A percentile compares a stretch with the other conserved stretches of the same genome.
Evolutionary conservation across 2,888 invertebrate species (phyloP).

Genomic region (Pachliopta kotzebuea): DNA sequence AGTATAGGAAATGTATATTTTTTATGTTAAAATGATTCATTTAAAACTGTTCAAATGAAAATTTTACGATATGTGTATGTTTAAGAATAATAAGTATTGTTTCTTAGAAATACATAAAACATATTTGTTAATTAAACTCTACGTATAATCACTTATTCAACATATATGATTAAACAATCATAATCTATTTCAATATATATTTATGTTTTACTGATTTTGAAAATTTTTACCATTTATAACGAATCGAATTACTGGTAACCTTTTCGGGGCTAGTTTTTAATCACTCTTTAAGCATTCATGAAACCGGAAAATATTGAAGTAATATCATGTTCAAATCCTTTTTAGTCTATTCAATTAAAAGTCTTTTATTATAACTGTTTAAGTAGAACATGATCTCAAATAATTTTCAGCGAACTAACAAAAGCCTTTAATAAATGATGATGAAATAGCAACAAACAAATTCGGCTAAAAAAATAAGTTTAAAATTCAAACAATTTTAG

Average conservation of each 20-base stretch:
- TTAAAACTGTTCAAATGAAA: conserved; percentile 1
- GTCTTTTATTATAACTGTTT: too few species aligned
- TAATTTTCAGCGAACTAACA: too few species aligned
- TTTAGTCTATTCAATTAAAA: too few species aligned
- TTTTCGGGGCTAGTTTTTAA: too few species aligned
- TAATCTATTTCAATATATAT: not conserved
- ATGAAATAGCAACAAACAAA: too few species aligned
- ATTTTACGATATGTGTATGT: not conserved
- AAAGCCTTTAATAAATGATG: too few species aligned
- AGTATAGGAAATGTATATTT: conserved; percentile 18
- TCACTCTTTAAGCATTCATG: too few species aligned
- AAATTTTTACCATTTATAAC: not conserved
- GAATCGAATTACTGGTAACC: not conserved
- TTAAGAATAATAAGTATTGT: conserved; percentile 6
- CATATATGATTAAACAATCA: not conserved
- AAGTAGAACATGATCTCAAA: too few species aligned
- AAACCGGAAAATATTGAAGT: too few species aligned
- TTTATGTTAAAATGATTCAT: conserved; percentile 4
- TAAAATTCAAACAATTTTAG: too few species aligned
- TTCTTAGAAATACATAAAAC: not conserved
- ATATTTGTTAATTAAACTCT: not conserved
- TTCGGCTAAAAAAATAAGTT: too few species aligned
- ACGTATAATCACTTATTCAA: not conserved
- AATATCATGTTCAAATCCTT: too few species aligned
- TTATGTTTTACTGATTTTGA: not conserved